Evolutionary conservation across 1,140 invertebrate genomes (phyloP).

Genomic region (Cydia fagiglandana): DNA sequence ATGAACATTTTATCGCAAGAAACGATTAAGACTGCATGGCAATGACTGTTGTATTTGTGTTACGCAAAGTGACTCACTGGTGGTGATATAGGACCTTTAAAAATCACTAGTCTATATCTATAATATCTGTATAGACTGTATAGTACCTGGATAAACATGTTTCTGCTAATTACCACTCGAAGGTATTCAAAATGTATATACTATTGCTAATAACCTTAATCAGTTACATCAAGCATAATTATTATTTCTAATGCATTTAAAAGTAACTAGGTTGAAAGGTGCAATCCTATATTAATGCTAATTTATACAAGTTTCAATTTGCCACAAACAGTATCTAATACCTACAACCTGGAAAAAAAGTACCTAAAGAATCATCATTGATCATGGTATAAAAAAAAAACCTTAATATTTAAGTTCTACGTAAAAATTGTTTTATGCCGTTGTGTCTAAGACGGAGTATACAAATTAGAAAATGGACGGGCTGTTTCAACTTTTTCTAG

Average conservation of each 20-base stretch:
- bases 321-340: too few relatives aligned
- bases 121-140: too few relatives aligned
- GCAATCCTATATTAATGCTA: too few relatives aligned
- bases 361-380: not conserved
- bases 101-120: too few relatives aligned
- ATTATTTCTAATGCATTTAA: too few relatives aligned
- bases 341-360: too few relatives aligned
- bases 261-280: too few relatives aligned
- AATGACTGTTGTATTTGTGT: too few relatives aligned
- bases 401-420: not conserved
- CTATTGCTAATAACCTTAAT: not conserved
- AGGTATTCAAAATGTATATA: too few relatives aligned
- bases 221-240: not conserved
- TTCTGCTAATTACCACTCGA: not conserved
- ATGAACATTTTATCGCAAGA: slow-evolving; percentile 10
- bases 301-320: too few relatives aligned
- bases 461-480: slow-evolving; percentile 48
- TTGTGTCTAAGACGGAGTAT: not conserved
- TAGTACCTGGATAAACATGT: not conserved
- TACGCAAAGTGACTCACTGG: too few relatives aligned
- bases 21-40: not conserved
- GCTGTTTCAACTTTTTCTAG: slow-evolving; percentile 54
- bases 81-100: too few relatives aligned
- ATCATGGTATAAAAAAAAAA: not conserved
- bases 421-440: not conserved